phyloP scores from a whole-genome alignment of 2,888 invertebrate genomes.

The Brenthis ino region DNA sequence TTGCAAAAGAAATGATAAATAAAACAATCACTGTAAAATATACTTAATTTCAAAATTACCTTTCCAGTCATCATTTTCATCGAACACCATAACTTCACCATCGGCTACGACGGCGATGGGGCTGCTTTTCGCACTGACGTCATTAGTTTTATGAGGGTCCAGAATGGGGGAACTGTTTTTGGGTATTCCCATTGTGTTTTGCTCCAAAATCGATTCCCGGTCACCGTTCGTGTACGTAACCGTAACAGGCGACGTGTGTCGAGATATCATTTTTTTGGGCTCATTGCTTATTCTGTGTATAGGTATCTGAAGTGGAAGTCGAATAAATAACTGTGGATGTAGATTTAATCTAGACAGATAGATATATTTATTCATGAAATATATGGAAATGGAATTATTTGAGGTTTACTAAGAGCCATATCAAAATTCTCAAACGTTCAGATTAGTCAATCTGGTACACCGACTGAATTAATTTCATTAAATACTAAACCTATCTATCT shows the following conservation, averaged over 20 bases:
- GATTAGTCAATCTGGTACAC: no score
- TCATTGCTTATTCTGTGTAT: conserved; percentile 75
- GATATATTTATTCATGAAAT: no score
- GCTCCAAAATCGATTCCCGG: conserved; percentile 57
- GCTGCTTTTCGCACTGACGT: conserved; percentile 74
- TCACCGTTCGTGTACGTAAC: conserved; percentile 73
- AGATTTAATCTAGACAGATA: no score
- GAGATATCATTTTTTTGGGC: conserved; percentile 76
- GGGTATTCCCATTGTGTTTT: conserved; percentile 69
- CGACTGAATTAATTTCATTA: no score
- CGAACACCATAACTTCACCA: conserved; percentile 92
- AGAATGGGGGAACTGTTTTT: conserved; percentile 77
- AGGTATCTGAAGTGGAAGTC: conserved; percentile 62
- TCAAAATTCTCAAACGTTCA: no score
- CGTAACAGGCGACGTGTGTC: conserved; percentile 71
- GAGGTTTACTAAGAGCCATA: no score
- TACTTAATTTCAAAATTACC: conserved; percentile 60
- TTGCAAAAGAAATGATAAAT: not conserved
- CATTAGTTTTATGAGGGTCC: conserved; percentile 72
- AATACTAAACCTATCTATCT: not conserved
- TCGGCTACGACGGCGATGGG: conserved; percentile 86
- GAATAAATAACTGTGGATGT: not conserved
- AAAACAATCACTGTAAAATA: not conserved
- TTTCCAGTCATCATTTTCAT: conserved; percentile 93
- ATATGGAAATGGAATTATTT: no score